Percentiles rank a stretch among this genome's conserved stretches.
phyloP scores from a whole-genome alignment of 2,113 vertebrate species.

The Pangasianodon gigas region DNA sequence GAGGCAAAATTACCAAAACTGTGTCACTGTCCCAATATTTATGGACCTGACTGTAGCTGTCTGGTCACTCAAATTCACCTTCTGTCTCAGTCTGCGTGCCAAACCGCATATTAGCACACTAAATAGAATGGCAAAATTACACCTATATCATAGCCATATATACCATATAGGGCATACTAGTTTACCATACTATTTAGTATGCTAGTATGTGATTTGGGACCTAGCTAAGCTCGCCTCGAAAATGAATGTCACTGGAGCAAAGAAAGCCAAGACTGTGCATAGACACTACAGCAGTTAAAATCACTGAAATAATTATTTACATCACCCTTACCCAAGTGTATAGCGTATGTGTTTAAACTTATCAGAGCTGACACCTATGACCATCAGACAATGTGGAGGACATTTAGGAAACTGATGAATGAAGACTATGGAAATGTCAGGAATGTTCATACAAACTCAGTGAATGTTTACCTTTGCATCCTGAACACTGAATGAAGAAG shows the following conservation, averaged over 20 bases:
- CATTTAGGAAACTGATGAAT: not conserved
- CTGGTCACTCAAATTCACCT: not conserved
- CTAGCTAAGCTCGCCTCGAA: not conserved
- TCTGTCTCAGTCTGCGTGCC: not conserved
- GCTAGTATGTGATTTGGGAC: not conserved
- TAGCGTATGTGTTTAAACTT: not conserved
- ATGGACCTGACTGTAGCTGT: too few species aligned
- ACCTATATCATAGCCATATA: not conserved
- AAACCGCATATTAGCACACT: not conserved
- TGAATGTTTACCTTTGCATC: constrained; percentile 81
- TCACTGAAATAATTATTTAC: not conserved
- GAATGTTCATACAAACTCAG: not conserved
- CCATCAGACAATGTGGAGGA: not conserved
- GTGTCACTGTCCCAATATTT: too few species aligned
- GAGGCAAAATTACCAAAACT: too few species aligned
- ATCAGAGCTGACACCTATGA: not conserved
- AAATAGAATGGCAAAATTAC: not conserved
- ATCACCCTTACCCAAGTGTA: not conserved
- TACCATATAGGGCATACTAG: not conserved
- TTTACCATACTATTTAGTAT: not conserved
- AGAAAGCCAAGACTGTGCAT: not conserved
- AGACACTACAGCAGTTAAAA: not conserved
- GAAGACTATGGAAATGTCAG: not conserved
- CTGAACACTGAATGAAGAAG: constrained; percentile 92
- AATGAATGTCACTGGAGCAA: not conserved